phyloP scores from a whole-genome alignment of 2,113 vertebrate genomes.

The Hiodon tergisus region DNA sequence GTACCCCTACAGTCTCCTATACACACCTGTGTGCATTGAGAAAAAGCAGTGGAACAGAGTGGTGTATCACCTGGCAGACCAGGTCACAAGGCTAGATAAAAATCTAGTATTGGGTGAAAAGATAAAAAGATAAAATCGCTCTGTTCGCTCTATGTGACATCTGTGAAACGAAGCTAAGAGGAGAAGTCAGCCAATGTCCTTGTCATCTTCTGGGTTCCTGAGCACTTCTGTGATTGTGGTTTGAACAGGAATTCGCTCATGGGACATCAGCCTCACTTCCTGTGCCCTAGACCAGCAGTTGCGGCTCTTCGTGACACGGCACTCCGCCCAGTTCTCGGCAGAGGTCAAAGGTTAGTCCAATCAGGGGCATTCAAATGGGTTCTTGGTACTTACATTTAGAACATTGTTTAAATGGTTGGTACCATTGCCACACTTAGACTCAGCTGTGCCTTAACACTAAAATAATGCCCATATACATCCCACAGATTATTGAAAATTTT shows the following conservation, averaged over 20 bases:
- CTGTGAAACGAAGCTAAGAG: too few species aligned
- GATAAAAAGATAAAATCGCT: neutral
- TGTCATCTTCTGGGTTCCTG: neutral
- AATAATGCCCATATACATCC: too few species aligned
- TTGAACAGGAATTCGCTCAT: conserved; percentile 81
- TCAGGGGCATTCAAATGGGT: neutral
- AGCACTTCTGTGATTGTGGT: conserved; percentile 21
- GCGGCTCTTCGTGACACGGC: conserved; percentile 82
- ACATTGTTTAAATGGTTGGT: too few species aligned
- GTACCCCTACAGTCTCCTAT: neutral
- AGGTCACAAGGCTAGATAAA: too few species aligned
- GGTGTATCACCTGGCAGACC: too few species aligned
- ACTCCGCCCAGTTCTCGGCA: conserved; percentile 95
- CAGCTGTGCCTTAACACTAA: too few species aligned
- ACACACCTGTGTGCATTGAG: neutral
- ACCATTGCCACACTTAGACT: too few species aligned
- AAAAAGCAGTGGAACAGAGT: neutral
- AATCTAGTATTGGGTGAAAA: neutral
- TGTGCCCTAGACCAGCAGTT: conserved; percentile 85
- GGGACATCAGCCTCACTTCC: conserved; percentile 72
- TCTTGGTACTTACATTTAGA: neutral
- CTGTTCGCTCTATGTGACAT: neutral
- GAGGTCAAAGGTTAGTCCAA: conserved; percentile 87
- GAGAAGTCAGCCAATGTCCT: neutral
- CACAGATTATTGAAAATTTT: too few species aligned